Percentiles rank a stretch among this genome's conserved stretches.
Conservation (phyloP, 92 coral and sea anemone genomes). For the Epizoanthus stellaris region DNA sequence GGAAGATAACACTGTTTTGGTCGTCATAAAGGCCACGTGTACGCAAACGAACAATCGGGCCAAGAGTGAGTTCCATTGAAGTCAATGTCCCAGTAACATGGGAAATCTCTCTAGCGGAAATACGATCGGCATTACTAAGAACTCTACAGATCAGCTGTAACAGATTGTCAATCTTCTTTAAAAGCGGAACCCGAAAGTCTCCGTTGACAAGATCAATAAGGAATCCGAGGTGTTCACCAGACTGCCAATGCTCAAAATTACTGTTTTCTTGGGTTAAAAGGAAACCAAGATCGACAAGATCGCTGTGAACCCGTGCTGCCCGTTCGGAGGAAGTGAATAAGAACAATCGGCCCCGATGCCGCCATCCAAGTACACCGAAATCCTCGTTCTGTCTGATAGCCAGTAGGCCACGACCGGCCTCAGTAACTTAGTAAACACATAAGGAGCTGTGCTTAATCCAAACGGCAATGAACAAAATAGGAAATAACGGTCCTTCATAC, state of each 20-base stretch:
- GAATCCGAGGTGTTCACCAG: neutral
- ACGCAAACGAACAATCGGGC: slow-evolving; percentile 56
- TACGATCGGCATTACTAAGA: neutral
- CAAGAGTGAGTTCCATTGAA: slow-evolving; percentile 25
- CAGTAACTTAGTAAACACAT: neutral
- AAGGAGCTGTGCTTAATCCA: neutral
- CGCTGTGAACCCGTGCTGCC: neutral
- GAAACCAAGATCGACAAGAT: neutral
- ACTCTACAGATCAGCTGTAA: neutral
- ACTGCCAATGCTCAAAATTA: neutral
- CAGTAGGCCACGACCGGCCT: slow-evolving; percentile 1
- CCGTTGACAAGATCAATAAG: neutral
- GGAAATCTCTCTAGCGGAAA: neutral
- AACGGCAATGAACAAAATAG: neutral
- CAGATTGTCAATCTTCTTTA: neutral
- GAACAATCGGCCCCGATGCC: slow-evolving; percentile 58
- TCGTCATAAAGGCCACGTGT: too few relatives aligned
- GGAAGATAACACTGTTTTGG: too few relatives aligned
- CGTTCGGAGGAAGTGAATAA: slow-evolving; percentile 30
- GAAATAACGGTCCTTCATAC: too few relatives aligned
- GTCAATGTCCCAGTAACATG: neutral
- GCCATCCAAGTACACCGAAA: slow-evolving; percentile 52
- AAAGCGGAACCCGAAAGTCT: neutral
- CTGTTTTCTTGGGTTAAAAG: neutral
- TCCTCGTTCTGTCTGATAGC: neutral